Evolutionary conservation across 2,888 invertebrate species (phyloP).

Genomic region (Tenodera sinensis): DNA sequence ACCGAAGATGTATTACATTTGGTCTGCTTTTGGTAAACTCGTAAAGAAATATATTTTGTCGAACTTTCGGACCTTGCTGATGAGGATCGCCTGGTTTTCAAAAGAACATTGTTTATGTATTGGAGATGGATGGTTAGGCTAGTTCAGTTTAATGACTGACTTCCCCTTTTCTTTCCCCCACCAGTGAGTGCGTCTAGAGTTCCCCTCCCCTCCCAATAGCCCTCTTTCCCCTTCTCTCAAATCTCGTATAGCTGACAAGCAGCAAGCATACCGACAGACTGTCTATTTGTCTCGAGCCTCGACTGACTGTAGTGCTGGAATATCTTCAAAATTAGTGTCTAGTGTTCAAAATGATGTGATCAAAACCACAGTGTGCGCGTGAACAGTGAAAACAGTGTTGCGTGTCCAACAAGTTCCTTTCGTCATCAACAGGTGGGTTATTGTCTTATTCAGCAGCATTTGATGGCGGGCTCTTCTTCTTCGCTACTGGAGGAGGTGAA

Average conservation of each 20-base stretch:
- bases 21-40: too few species aligned
- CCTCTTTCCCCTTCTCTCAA: neutral
- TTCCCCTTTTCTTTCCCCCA: neutral
- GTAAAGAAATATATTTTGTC: too few species aligned
- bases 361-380: neutral
- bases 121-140: too few species aligned
- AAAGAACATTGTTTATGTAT: too few species aligned
- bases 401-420: neutral
- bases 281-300: too few species aligned
- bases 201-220: neutral
- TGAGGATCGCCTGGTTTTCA: too few species aligned
- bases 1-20: too few species aligned
- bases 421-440: neutral
- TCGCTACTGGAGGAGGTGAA: too few species aligned
- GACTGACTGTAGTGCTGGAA: neutral
- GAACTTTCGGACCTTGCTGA: too few species aligned
- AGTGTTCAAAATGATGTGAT: neutral
- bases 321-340: neutral
- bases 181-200: neutral
- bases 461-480: too few species aligned
- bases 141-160: slow-evolving; percentile 16
- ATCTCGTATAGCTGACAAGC: neutral
- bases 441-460: neutral
- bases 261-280: neutral
- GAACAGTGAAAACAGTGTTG: too few species aligned